phyloP scores from a whole-genome alignment of 2,113 vertebrate genomes.

The Etheostoma spectabile region DNA sequence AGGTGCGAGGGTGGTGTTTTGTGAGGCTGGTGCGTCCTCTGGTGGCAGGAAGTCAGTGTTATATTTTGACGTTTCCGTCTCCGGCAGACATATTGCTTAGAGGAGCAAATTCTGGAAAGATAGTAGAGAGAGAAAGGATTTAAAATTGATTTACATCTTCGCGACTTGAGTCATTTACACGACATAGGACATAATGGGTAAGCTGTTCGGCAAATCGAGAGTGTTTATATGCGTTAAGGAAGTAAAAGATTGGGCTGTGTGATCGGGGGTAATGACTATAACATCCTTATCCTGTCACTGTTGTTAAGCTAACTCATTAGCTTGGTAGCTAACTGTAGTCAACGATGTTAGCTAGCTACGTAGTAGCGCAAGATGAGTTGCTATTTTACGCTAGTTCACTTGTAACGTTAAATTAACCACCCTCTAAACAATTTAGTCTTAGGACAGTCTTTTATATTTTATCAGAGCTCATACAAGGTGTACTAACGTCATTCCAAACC shows the following conservation, averaged over 20 bases:
- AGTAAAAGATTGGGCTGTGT: not conserved
- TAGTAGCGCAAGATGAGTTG: constrained; percentile 10
- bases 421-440: not conserved
- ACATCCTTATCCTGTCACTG: constrained; percentile 54
- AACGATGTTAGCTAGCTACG: constrained; percentile 50
- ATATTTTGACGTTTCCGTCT: constrained; percentile 65
- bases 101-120: constrained; percentile 80
- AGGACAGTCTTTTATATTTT: fast-evolving
- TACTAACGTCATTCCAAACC: too few species aligned
- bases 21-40: constrained; percentile 47
- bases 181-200: constrained; percentile 79
- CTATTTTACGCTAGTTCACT: not conserved
- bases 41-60: constrained; percentile 54
- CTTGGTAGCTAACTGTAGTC: constrained; percentile 29
- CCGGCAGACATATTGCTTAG: constrained; percentile 86
- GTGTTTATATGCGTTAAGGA: not conserved
- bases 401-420: not conserved
- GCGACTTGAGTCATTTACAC: constrained; percentile 22
- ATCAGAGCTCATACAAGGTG: not conserved
- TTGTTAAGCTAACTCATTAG: constrained; percentile 59
- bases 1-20: not conserved
- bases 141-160: constrained; percentile 52
- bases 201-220: constrained; percentile 30
- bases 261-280: constrained; percentile 26
- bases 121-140: constrained; percentile 63